A percentile compares a stretch with the other conserved stretches of the same genome.
phyloP scores from a whole-genome alignment of 2,113 vertebrate genomes.

The Lampris incognitus region DNA sequence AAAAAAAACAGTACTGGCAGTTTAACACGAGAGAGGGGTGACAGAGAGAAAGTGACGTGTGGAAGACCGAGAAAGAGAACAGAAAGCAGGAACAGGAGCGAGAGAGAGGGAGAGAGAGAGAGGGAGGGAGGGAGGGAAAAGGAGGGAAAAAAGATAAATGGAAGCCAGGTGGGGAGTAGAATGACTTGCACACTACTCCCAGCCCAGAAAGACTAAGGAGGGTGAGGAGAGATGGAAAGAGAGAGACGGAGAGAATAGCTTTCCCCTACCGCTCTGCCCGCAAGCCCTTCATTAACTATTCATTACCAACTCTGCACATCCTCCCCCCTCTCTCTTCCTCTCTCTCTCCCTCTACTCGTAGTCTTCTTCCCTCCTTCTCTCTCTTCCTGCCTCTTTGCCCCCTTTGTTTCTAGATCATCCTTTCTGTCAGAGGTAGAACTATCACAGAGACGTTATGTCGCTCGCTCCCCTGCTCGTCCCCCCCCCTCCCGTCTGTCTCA shows the following conservation, averaged over 20 bases:
- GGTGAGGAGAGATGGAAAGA: conserved; percentile 34
- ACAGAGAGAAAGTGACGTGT: conserved; percentile 10
- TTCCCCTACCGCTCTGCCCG: conserved; percentile 74
- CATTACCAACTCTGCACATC: conserved; percentile 74
- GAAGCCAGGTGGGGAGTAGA: conserved; percentile 63
- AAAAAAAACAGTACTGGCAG: conserved; percentile 1
- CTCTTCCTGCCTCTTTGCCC: conserved; percentile 59
- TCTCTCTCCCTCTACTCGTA: conserved; percentile 43
- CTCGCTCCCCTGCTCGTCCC: neutral
- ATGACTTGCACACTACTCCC: conserved; percentile 65
- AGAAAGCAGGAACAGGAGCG: conserved; percentile 26
- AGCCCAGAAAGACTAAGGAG: conserved; percentile 46
- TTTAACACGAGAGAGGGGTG: conserved; percentile 2
- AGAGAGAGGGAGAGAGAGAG: conserved; percentile 25
- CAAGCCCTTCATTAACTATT: conserved; percentile 84
- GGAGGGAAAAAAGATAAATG: conserved; percentile 52
- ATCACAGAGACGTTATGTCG: neutral
- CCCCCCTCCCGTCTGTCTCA: neutral
- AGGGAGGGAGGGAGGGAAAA: neutral
- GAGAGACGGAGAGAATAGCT: conserved; percentile 70
- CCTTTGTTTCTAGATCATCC: conserved; percentile 55
- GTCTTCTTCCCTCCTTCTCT: conserved; percentile 21
- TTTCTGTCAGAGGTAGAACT: neutral
- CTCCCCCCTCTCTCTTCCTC: conserved; percentile 37
- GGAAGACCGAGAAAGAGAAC: conserved; percentile 8